Conservation (phyloP, 2,797 vertebrate genomes). For the Anabas testudineus region DNA sequence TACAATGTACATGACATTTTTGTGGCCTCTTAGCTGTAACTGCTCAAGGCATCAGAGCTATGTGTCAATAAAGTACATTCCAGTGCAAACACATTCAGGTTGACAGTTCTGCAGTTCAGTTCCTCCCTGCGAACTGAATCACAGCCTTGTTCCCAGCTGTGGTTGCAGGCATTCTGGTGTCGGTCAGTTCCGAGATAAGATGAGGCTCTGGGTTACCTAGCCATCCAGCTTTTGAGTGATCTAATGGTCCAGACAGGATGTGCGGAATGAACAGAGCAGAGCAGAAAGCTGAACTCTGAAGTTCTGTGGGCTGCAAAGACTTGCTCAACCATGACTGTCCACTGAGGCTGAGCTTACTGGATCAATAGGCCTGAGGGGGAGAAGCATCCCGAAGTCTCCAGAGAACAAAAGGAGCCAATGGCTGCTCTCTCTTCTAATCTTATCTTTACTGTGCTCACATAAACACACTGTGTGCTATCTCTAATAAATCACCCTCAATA, state of each 20-base stretch:
- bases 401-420: constrained; percentile 38
- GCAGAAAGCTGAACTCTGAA: constrained; percentile 29
- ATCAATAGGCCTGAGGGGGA: constrained; percentile 50
- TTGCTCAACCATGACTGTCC: constrained; percentile 30
- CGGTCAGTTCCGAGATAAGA: constrained; percentile 42
- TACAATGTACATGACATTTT: constrained; percentile 25
- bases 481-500: constrained; percentile 50
- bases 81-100: constrained; percentile 8
- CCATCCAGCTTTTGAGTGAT: constrained; percentile 38
- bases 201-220: constrained; percentile 44
- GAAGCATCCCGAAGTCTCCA: constrained; percentile 21
- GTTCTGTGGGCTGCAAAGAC: constrained; percentile 22
- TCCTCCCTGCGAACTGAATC: constrained; percentile 36
- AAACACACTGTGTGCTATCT: constrained; percentile 38
- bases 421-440: constrained; percentile 38
- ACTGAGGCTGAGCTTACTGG: constrained; percentile 38
- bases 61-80: constrained; percentile 33
- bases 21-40: constrained; percentile 17
- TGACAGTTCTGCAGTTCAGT: constrained; percentile 44
- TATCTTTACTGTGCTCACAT: constrained; percentile 28
- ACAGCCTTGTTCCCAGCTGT: constrained; percentile 27
- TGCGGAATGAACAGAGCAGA: constrained; percentile 36
- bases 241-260: constrained; percentile 25
- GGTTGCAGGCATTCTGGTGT: constrained; percentile 34
- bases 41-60: neutral